These are phyloP conservation scores for Climacteris rufus DNA, from an alignment of 2,113 vertebrate species.

Conservation along the genomic window DNA sequence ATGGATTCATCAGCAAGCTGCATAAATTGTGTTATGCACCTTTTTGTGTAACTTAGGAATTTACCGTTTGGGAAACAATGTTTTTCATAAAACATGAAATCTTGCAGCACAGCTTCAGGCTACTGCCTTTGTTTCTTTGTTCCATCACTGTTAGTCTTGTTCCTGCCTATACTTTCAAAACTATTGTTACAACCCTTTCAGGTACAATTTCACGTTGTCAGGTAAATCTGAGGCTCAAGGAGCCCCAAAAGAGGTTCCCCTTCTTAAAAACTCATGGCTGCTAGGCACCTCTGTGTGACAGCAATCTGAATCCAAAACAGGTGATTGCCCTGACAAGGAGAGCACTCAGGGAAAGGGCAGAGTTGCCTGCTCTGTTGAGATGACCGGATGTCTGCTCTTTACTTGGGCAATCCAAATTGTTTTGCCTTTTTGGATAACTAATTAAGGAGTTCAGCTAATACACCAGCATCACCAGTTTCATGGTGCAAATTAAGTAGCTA, in stretches of 20 bases:
- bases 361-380: background rate
- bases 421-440: background rate
- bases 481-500: background rate
- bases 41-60: background rate
- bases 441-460: background rate
- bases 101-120: background rate
- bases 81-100: background rate
- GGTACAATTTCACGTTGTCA: background rate
- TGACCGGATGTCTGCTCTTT: background rate
- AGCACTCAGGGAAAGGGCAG: background rate
- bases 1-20: background rate
- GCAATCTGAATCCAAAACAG: background rate
- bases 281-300: background rate
- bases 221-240: background rate
- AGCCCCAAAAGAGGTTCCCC: background rate
- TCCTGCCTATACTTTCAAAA: background rate
- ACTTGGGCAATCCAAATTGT: background rate
- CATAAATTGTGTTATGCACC: background rate
- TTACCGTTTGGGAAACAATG: background rate
- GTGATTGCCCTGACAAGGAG: background rate
- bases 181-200: background rate
- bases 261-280: background rate
- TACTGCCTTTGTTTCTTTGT: background rate
- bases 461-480: background rate
- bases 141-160: background rate